Evolutionary conservation across 2,797 vertebrate genomes (phyloP).

Genomic region (Typhlichthys eigenmanni): DNA sequence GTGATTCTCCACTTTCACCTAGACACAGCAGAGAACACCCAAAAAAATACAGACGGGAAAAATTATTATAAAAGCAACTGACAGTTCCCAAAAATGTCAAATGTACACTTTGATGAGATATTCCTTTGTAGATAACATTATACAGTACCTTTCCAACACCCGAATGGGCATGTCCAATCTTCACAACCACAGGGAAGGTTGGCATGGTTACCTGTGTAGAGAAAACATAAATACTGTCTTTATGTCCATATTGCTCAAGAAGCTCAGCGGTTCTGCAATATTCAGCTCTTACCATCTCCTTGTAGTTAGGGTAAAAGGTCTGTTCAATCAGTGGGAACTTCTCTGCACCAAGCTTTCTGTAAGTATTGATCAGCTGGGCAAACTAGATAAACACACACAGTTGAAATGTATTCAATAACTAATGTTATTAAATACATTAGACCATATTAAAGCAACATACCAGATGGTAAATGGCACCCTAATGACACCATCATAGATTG

Average conservation of each 20-base stretch:
- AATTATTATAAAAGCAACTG: not conserved
- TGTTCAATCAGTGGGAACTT: slow-evolving; percentile 98
- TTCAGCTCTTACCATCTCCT: slow-evolving; percentile 90
- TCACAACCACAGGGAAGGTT: slow-evolving; percentile 95
- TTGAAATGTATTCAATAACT: not conserved
- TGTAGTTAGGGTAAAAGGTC: slow-evolving; percentile 96
- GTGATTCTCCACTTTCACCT: slow-evolving; percentile 98
- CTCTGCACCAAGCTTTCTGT: slow-evolving; percentile 87
- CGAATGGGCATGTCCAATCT: slow-evolving; percentile 97
- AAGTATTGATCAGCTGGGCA: slow-evolving; percentile 91
- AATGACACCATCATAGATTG: too few species aligned
- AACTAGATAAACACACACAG: slow-evolving; percentile 77
- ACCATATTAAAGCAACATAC: not conserved
- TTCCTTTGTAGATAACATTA: slow-evolving; percentile 1
- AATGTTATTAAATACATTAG: not conserved
- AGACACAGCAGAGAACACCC: slow-evolving; percentile 6
- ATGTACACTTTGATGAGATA: not conserved
- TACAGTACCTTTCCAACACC: slow-evolving; percentile 93
- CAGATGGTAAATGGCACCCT: too few species aligned
- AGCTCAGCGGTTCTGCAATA: too few species aligned
- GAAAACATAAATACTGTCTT: not conserved
- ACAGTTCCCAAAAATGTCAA: not conserved
- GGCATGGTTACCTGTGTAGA: slow-evolving; percentile 89
- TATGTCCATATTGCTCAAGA: not conserved
- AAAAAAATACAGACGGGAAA: not conserved